Base-by-base conservation (phyloP, 2,888 invertebrate species). In the Ditula angustiorana region DNA sequence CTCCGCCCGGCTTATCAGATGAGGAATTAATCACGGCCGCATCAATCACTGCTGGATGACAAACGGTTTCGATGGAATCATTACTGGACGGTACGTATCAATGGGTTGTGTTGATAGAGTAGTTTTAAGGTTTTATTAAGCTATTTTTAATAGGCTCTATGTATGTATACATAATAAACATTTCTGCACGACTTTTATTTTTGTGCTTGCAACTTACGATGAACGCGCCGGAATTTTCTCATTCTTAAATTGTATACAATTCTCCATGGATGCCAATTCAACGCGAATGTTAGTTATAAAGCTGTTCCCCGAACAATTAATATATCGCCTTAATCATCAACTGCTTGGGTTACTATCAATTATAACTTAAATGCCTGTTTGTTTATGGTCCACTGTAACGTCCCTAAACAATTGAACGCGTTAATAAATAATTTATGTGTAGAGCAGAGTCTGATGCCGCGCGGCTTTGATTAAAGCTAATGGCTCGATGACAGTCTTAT, bases 1-100 rank as follows among this genome's bases (percentile, higher is more conserved):
- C 75, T 74, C 82, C 79, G 86, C 82, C 88, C 19, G 79, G 81
- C 82, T 85, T 86, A 87, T 84, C 85, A 80, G 79, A 78, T 79
- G 82, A 77, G 77, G 78, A 83, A 85, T 87, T 87, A 87, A 86
- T 83, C 83, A 85, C 81, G 66, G 74, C 69, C 67, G 79, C 82
- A 88, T 88, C 86, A 87, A 88, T 88, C 87, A 85, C 77, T 49
- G 70, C 64, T 56, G 67, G 74, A 70, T 76, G 80, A 79, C 80
- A 80, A 80, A 79, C 78, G 77, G 78, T 71, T 74, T 69, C 76
- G 71, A 75, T 77, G 74, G 79, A 76, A 78, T 78, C 74, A 78
- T 74, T 71, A 69, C 68, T 62, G 60, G 63, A 56, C 58, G 60
- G 53, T 65, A 53, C 60, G 41, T 37, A 37, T 55, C 47, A 23